These are phyloP conservation scores for Eutrigla gurnardus DNA, from an alignment of 2,797 vertebrate species.

Conservation along the genomic window DNA sequence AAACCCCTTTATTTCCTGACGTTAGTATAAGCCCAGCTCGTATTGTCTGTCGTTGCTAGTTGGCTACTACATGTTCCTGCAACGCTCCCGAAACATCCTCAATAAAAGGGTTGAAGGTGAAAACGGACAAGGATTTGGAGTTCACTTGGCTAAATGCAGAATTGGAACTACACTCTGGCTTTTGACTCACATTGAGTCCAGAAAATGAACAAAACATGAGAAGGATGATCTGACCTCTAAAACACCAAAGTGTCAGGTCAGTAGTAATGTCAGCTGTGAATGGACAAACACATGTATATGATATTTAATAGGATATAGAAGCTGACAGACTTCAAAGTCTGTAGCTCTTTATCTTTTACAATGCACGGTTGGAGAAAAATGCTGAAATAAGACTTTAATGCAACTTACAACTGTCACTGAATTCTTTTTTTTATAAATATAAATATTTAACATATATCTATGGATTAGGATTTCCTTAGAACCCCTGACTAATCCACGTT, in stretches of 20 bases:
- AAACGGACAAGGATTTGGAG: neutral
- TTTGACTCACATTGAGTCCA: neutral
- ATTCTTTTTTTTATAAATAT: slow-evolving; percentile 45
- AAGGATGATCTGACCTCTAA: too few species aligned
- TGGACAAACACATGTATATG: slow-evolving; percentile 68
- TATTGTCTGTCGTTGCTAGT: neutral
- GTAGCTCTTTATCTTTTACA: slow-evolving; percentile 37
- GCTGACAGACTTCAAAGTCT: slow-evolving; percentile 71
- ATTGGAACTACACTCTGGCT: neutral
- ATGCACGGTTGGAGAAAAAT: slow-evolving; percentile 42
- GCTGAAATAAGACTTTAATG: slow-evolving; percentile 51
- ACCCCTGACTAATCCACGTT: slow-evolving; percentile 72
- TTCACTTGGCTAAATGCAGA: neutral
- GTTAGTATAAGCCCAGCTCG: neutral
- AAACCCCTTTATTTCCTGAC: neutral
- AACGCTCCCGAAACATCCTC: too few species aligned
- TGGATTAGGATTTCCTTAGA: slow-evolving; percentile 69
- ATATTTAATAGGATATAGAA: slow-evolving; percentile 69
- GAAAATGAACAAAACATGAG: neutral
- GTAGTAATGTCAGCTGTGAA: slow-evolving; percentile 39
- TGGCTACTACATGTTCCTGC: too few species aligned
- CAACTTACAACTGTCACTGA: slow-evolving; percentile 64
- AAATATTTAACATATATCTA: slow-evolving; percentile 56
- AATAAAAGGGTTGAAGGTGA: neutral
- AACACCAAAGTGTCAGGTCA: too few species aligned